Evolutionary conservation across 2,888 invertebrate species (phyloP), one percentile per base, ranked within the genome.

Genomic region (Blomia tropicalis): DNA sequence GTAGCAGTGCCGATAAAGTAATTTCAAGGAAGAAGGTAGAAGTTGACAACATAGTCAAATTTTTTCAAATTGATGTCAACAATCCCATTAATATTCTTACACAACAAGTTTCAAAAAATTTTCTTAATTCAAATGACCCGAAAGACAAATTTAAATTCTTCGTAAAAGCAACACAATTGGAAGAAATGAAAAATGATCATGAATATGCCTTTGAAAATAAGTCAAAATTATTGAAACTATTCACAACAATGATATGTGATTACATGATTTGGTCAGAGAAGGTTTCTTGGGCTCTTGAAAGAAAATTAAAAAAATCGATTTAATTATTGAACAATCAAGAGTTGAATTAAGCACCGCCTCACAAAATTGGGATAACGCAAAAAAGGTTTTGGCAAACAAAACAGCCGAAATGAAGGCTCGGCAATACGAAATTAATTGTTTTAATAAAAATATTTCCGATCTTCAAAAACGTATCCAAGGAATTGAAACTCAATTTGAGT

Each of bases 81-180:
- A 96, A 96, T 77, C 96, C 96, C 0, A 82, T 96, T 60, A 87
- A 87, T 66, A 82, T 96, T 25, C 77, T 98, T 41, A 95, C 90
- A 74, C 96, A 98, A 74, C 93, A 93, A 71, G 84, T 85, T 56
- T 86, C 91, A 0, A 80, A 87, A 64, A 85, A 84, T 71, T 96
- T 96, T 74, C 74, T 87, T 11, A 81, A 82, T 51, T 80, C 82
- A 1, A 82, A 82, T 53, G 83, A 84, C 70, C 78, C 85, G 0
- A 78, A 79, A 66, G 83, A 83, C 67, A 84, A 85, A 70, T 92
- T 84, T 70, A 75, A 79, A 63, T 75, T 88, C 59, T 88, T 87
- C 70, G 78, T 83, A 74, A 82, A 81, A 74, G 87, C 87, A 0
- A 87, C 87, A 0, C 81, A 82, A 66, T 73, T 88, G 61, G 83